A percentile compares a stretch with the other conserved stretches of the same genome.
phyloP scores from a whole-genome alignment of 1,140 invertebrate genomes.

The Bemisia tabaci region DNA sequence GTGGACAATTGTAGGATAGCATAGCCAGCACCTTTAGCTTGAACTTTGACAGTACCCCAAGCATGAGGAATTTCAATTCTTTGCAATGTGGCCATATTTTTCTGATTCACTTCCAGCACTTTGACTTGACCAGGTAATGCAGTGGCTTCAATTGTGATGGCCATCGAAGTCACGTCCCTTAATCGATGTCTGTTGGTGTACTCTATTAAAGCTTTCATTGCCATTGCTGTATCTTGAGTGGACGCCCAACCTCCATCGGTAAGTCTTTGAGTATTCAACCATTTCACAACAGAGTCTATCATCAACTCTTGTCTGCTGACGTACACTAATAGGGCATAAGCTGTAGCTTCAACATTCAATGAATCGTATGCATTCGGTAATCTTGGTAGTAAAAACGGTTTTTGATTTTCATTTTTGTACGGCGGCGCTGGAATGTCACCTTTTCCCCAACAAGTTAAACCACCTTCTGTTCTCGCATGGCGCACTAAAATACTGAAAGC shows the following conservation, averaged over 20 bases:
- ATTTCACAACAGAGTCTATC: conserved; percentile 74
- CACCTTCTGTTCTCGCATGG: conserved; percentile 51
- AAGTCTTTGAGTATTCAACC: conserved; percentile 81
- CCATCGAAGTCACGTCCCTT: conserved; percentile 72
- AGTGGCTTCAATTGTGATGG: conserved; percentile 69
- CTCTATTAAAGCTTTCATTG: conserved; percentile 77
- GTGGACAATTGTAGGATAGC: conserved; percentile 85
- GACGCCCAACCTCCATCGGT: conserved; percentile 91
- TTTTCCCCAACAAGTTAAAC: conserved; percentile 73
- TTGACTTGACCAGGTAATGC: conserved; percentile 51
- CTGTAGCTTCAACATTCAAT: conserved; percentile 82
- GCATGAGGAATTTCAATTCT: conserved; percentile 74
- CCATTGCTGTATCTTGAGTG: conserved; percentile 81
- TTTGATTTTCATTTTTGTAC: conserved; percentile 76
- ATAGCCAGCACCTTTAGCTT: conserved; percentile 78
- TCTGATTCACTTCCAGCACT: conserved; percentile 52
- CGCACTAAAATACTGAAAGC: conserved; percentile 60
- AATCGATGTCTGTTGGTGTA: conserved; percentile 74
- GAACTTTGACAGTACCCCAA: conserved; percentile 82
- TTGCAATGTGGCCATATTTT: conserved; percentile 61
- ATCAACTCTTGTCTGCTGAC: conserved; percentile 65
- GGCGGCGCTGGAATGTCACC: conserved; percentile 60
- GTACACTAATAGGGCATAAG: conserved; percentile 82
- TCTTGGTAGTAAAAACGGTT: conserved; percentile 74
- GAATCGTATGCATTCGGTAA: conserved; percentile 77